Percentiles rank a stretch among this genome's conserved stretches.
phyloP scores from a whole-genome alignment of 2,797 vertebrate genomes.

The Cetoscarus ocellatus region DNA sequence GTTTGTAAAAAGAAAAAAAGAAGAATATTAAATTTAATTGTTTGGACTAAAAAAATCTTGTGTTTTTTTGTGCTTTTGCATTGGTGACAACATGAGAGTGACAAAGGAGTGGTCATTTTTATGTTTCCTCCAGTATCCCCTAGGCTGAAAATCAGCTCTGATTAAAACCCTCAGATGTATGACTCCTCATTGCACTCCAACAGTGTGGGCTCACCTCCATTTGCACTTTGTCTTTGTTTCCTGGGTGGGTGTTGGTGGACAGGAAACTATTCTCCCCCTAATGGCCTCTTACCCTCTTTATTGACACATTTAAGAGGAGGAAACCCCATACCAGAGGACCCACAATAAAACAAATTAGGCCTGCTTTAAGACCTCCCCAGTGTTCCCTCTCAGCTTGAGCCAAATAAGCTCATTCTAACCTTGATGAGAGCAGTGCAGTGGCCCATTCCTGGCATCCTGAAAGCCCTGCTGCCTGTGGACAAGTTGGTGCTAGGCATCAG shows the following conservation, averaged over 20 bases:
- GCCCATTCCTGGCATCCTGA: constrained; percentile 89
- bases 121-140: too few relatives aligned
- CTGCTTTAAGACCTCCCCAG: constrained; percentile 31
- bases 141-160: too few relatives aligned
- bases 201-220: background rate
- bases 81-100: too few relatives aligned
- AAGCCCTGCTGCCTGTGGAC: constrained; percentile 54
- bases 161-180: too few relatives aligned
- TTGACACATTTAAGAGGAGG: constrained; percentile 20
- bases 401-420: constrained; percentile 81
- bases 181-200: background rate
- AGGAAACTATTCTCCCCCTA: background rate
- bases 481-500: constrained; percentile 78
- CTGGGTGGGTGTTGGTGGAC: background rate
- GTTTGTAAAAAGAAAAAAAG: too few relatives aligned
- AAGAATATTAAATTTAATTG: too few relatives aligned
- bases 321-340: constrained; percentile 9
- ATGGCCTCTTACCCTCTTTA: constrained; percentile 20
- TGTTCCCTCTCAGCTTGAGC: constrained; percentile 40
- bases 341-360: constrained; percentile 45
- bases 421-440: constrained; percentile 96
- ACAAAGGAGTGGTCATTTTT: too few relatives aligned
- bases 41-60: too few relatives aligned
- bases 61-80: too few relatives aligned
- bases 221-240: constrained; percentile 6